These are phyloP conservation scores for Mobula birostris DNA, from an alignment of 2,113 vertebrate species.

Conservation along the genomic window DNA sequence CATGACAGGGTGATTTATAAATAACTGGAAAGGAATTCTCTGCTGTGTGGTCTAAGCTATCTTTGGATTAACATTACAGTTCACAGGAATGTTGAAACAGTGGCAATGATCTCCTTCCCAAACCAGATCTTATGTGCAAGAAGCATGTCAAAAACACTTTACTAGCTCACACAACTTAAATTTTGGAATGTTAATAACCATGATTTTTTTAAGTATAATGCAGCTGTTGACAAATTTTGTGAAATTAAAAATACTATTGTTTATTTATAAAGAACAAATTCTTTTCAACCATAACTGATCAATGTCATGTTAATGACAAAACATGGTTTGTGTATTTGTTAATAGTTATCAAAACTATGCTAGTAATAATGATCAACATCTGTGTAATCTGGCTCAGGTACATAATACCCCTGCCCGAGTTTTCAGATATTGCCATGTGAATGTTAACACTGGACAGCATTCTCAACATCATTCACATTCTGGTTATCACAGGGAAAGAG, in stretches of 20 bases:
- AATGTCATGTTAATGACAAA: neutral
- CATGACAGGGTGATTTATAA: slow-evolving; percentile 36
- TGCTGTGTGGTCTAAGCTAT: slow-evolving; percentile 33
- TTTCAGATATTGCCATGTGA: too few relatives aligned
- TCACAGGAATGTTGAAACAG: slow-evolving; percentile 25
- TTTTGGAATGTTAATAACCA: neutral
- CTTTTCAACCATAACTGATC: neutral
- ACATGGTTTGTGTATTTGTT: neutral
- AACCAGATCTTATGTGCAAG: neutral
- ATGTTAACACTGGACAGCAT: neutral
- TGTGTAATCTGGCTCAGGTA: neutral
- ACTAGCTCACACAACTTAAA: neutral
- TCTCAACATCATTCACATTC: neutral
- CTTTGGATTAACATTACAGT: slow-evolving; percentile 35
- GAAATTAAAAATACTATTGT: neutral
- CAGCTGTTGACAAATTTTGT: neutral
- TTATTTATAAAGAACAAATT: neutral
- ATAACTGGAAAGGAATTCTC: slow-evolving; percentile 33
- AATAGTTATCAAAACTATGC: neutral
- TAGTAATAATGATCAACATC: neutral
- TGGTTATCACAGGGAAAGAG: neutral
- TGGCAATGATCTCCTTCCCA: slow-evolving; percentile 2
- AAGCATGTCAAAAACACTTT: neutral
- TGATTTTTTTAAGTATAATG: neutral
- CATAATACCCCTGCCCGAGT: neutral